These are phyloP conservation scores for Lasiurus cinereus DNA, from an alignment of 2,113 vertebrate species.

Conservation along the genomic window DNA sequence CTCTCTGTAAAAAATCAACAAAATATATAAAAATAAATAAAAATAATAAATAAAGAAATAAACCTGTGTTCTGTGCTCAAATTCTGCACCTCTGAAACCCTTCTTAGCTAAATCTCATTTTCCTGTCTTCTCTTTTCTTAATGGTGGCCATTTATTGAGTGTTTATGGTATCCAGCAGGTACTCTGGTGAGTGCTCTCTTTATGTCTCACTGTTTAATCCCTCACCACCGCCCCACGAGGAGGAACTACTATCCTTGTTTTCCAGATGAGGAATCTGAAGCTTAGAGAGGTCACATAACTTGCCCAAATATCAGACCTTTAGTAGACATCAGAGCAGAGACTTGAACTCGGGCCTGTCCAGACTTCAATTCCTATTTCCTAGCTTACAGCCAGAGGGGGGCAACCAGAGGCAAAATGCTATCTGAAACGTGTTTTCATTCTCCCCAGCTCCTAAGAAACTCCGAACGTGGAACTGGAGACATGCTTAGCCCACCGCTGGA, in stretches of 20 bases:
- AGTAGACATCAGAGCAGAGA: slow-evolving; percentile 7
- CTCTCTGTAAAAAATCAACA: no score
- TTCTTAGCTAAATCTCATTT: slow-evolving; percentile 14
- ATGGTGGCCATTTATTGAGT: neutral
- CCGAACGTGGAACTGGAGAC: neutral
- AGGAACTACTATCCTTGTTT: neutral
- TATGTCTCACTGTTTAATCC: neutral
- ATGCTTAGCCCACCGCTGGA: neutral
- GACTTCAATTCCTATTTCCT: neutral
- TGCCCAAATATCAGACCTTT: neutral
- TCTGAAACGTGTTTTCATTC: slow-evolving; percentile 23
- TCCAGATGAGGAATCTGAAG: slow-evolving; percentile 32
- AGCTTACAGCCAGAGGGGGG: neutral
- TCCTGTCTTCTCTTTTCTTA: neutral
- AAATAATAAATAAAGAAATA: neutral
- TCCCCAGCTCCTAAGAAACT: neutral
- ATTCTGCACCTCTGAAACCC: neutral
- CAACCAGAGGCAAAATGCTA: neutral
- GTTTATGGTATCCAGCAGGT: neutral
- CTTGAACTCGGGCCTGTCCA: neutral
- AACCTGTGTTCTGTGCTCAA: neutral
- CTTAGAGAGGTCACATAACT: neutral
- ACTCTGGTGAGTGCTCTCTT: neutral
- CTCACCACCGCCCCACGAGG: neutral
- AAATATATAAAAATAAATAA: no score